A percentile compares a stretch with the other conserved stretches of the same genome.
Conservation (phyloP, 2,113 vertebrate species). For the Cariama cristata region DNA sequence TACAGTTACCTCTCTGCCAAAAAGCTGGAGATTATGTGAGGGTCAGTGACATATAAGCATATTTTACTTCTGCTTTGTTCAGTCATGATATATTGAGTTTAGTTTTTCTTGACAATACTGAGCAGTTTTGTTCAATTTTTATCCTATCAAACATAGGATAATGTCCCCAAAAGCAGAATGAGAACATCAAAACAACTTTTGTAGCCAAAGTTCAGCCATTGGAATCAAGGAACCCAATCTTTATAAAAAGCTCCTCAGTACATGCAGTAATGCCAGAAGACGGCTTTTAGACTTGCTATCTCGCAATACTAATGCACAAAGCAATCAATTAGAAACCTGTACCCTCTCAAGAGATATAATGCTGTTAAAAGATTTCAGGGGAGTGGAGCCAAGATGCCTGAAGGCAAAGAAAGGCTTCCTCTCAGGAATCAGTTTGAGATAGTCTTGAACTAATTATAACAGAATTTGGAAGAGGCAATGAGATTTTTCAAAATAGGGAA, state of each 20-base stretch:
- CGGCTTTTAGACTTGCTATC: not conserved
- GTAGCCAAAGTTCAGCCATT: not conserved
- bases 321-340: not conserved
- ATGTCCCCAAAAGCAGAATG: not conserved
- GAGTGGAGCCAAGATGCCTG: conserved; percentile 4
- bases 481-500: not conserved
- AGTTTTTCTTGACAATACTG: not conserved
- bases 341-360: not conserved
- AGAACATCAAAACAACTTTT: conserved; percentile 16
- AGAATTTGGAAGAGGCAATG: not conserved
- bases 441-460: not conserved
- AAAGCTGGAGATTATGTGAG: not conserved
- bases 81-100: not conserved
- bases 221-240: not conserved
- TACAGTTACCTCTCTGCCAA: not conserved
- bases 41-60: not conserved
- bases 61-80: not conserved
- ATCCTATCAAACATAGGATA: not conserved
- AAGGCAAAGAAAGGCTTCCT: conserved; percentile 6
- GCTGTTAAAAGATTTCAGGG: not conserved
- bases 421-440: not conserved
- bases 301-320: not conserved
- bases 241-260: not conserved
- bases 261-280: not conserved
- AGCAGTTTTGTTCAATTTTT: not conserved